phyloP scores from a whole-genome alignment of 2,888 invertebrate genomes.

The Lapara coniferarum region DNA sequence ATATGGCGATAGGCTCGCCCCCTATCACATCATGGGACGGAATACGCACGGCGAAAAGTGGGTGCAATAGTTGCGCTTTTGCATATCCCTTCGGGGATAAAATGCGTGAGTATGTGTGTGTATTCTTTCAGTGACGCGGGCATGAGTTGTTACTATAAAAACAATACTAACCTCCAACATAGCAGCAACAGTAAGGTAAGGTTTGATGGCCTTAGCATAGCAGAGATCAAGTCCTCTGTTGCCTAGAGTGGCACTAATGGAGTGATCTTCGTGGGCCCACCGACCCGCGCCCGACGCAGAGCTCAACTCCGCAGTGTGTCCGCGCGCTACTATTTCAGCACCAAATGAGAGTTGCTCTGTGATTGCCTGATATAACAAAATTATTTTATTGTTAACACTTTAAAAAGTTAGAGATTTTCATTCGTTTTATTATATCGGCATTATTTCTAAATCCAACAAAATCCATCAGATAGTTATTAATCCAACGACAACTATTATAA shows the following conservation, averaged over 20 bases:
- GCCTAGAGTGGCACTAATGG: conserved; percentile 75
- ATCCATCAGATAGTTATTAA: neutral
- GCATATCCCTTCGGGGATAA: too few species aligned
- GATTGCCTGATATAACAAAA: conserved; percentile 53
- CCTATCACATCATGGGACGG: too few species aligned
- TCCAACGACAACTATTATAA: too few species aligned
- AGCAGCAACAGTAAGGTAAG: conserved; percentile 72
- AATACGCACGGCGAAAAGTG: too few species aligned
- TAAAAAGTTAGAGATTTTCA: too few species aligned
- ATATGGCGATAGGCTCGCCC: too few species aligned
- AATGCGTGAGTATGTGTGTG: too few species aligned
- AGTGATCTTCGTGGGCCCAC: conserved; percentile 63
- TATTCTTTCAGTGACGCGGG: too few species aligned
- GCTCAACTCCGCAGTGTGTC: conserved; percentile 63
- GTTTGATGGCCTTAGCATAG: conserved; percentile 67
- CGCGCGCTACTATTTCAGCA: conserved; percentile 73
- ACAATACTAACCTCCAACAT: conserved; percentile 66
- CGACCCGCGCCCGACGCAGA: conserved; percentile 73
- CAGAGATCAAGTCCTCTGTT: conserved; percentile 75
- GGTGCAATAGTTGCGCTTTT: too few species aligned
- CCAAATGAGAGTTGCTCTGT: conserved; percentile 68
- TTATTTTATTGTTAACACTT: neutral
- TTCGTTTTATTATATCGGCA: neutral
- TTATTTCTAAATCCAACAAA: neutral
- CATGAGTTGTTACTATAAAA: neutral